Evolutionary conservation across 2,888 invertebrate species (phyloP).

Genomic region (Phrixothrix hirtus): DNA sequence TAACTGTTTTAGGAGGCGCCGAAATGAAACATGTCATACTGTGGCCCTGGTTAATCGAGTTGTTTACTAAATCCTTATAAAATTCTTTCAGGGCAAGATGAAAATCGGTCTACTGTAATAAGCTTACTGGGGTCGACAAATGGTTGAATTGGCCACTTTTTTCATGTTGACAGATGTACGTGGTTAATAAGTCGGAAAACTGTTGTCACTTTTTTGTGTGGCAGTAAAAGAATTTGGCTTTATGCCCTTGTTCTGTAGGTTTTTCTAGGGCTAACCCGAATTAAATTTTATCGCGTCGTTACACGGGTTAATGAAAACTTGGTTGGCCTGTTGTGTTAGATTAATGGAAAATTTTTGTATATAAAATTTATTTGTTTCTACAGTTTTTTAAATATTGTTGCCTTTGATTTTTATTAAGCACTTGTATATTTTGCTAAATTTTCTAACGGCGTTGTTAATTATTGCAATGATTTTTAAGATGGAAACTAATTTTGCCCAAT

Average conservation of each 20-base stretch:
- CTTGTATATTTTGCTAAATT: too few species aligned
- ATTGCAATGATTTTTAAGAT: too few species aligned
- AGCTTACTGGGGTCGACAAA: slow-evolving; percentile 51
- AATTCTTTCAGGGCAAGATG: slow-evolving; percentile 6
- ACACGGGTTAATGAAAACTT: slow-evolving; percentile 21
- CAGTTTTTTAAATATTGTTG: too few species aligned
- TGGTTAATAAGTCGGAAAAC: slow-evolving; percentile 55
- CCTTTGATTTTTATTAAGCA: too few species aligned
- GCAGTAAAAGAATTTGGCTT: slow-evolving; percentile 28
- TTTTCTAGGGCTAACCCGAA: slow-evolving; percentile 38
- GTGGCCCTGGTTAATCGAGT: slow-evolving; percentile 34
- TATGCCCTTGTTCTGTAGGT: slow-evolving; percentile 36
- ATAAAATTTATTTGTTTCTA: not conserved
- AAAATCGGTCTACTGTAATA: slow-evolving; percentile 38
- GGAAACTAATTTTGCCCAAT: too few species aligned
- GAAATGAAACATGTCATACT: slow-evolving; percentile 43
- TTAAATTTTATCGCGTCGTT: slow-evolving; percentile 46
- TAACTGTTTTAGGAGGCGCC: slow-evolving; percentile 41
- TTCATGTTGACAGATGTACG: slow-evolving; percentile 55
- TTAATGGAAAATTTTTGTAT: not conserved
- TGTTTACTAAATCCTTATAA: slow-evolving; percentile 13
- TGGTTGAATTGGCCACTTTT: slow-evolving; percentile 52
- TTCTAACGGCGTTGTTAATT: too few species aligned
- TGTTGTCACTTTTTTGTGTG: slow-evolving; percentile 49
- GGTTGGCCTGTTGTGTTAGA: slow-evolving; percentile 2